Conservation (phyloP, 2,797 vertebrate genomes). For the Myotis myotis region DNA sequence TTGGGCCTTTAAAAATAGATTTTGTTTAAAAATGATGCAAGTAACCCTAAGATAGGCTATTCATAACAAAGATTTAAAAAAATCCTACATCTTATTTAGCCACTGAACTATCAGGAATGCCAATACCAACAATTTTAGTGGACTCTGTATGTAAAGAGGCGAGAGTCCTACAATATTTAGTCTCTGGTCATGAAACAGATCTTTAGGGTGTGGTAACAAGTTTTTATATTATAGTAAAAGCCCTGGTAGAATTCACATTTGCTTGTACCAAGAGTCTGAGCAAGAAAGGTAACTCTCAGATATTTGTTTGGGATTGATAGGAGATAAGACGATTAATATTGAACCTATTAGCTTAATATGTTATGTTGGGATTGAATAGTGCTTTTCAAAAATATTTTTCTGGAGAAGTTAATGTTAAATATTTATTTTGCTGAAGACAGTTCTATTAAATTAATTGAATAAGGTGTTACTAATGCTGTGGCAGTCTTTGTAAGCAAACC, state of each 20-base stretch:
- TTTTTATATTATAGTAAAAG: background rate
- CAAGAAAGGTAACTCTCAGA: background rate
- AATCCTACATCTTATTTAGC: background rate
- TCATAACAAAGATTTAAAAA: background rate
- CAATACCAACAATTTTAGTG: background rate
- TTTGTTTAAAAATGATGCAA: constrained; percentile 10
- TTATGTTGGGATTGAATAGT: background rate
- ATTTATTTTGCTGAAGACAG: background rate
- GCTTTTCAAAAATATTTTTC: background rate
- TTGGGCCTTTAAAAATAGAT: constrained; percentile 55
- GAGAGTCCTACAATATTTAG: background rate
- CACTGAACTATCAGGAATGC: background rate
- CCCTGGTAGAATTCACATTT: background rate
- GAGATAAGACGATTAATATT: background rate
- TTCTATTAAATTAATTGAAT: constrained; percentile 9
- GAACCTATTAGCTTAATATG: background rate
- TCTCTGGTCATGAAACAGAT: background rate
- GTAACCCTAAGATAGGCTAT: background rate
- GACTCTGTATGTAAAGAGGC: background rate
- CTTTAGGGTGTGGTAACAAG: background rate
- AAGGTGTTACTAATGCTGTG: background rate
- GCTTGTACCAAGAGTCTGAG: background rate
- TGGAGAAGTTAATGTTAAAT: background rate
- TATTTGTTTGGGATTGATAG: background rate
- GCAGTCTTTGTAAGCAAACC: background rate